phyloP scores from a whole-genome alignment of 2,797 vertebrate species.

The Smutsia temminckii region DNA sequence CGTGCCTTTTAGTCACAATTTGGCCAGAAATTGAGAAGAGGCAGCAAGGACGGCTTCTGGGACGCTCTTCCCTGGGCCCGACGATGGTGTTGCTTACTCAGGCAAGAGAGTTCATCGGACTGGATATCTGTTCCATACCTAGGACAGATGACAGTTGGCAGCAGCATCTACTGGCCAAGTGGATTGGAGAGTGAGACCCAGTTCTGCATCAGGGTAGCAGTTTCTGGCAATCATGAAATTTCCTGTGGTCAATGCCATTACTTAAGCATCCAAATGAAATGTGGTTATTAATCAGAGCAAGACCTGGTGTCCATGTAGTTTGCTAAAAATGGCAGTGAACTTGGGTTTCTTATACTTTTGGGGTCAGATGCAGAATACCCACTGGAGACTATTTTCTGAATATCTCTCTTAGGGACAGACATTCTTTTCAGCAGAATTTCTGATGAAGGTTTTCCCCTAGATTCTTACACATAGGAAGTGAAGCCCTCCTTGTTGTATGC shows the following conservation, averaged over 20 bases:
- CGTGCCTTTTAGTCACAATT: neutral
- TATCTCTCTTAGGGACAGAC: neutral
- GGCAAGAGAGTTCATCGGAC: neutral
- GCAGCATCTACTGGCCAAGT: neutral
- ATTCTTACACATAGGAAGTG: neutral
- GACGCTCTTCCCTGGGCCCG: neutral
- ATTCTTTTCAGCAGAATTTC: neutral
- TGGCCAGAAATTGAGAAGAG: neutral
- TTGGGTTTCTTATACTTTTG: neutral
- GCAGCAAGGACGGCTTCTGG: neutral
- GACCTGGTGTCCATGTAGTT: neutral
- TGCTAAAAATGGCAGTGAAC: neutral
- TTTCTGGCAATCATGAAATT: slow-evolving; percentile 73
- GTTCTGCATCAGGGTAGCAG: slow-evolving; percentile 60
- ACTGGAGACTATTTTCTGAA: neutral
- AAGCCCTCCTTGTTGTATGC: neutral
- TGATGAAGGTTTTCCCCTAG: neutral
- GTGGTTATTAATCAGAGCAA: slow-evolving; percentile 55
- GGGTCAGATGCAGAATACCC: neutral
- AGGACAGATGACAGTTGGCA: neutral
- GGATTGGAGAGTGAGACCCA: slow-evolving; percentile 60
- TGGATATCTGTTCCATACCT: slow-evolving; percentile 42
- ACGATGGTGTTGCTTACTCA: neutral
- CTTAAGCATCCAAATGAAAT: slow-evolving; percentile 71
- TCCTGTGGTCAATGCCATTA: slow-evolving; percentile 62